These are phyloP conservation scores for Dolomedes plantarius DNA, from an alignment of 2,888 invertebrate species.

Conservation along the genomic window DNA sequence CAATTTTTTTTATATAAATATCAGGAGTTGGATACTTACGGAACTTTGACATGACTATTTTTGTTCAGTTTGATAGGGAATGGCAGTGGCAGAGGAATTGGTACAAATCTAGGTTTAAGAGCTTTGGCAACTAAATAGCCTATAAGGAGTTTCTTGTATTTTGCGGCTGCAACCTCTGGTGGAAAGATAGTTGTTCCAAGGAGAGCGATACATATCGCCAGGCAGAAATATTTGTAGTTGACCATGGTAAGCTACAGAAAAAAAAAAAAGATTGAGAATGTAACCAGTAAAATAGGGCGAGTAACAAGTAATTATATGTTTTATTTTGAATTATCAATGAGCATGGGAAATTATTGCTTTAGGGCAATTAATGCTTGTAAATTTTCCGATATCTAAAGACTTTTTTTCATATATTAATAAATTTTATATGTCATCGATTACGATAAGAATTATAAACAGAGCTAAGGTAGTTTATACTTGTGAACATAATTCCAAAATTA, in stretches of 20 bases:
- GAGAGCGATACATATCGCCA: constrained; percentile 32
- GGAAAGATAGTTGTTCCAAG: constrained; percentile 47
- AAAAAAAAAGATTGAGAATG: neutral
- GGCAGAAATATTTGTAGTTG: constrained; percentile 37
- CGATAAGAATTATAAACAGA: too few relatives aligned
- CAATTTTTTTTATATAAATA: too few relatives aligned
- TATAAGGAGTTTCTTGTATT: constrained; percentile 45
- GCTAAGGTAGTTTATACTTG: too few relatives aligned
- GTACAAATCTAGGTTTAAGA: constrained; percentile 65
- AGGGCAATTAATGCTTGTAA: too few relatives aligned
- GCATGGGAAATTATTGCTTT: too few relatives aligned
- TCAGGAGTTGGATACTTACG: constrained; percentile 54
- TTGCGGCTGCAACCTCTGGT: constrained; percentile 49
- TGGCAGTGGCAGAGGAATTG: constrained; percentile 58
- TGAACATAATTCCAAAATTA: too few relatives aligned
- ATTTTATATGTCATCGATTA: too few relatives aligned
- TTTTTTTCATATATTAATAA: too few relatives aligned
- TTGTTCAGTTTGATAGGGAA: constrained; percentile 65
- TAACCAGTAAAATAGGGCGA: neutral
- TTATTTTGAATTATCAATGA: too few relatives aligned
- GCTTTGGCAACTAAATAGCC: constrained; percentile 62
- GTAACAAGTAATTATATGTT: too few relatives aligned
- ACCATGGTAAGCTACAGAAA: constrained; percentile 52
- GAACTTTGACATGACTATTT: constrained; percentile 63
- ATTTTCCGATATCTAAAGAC: too few relatives aligned